Evolutionary conservation across 2,113 vertebrate species (phyloP).

Genomic region (Bos taurus): DNA sequence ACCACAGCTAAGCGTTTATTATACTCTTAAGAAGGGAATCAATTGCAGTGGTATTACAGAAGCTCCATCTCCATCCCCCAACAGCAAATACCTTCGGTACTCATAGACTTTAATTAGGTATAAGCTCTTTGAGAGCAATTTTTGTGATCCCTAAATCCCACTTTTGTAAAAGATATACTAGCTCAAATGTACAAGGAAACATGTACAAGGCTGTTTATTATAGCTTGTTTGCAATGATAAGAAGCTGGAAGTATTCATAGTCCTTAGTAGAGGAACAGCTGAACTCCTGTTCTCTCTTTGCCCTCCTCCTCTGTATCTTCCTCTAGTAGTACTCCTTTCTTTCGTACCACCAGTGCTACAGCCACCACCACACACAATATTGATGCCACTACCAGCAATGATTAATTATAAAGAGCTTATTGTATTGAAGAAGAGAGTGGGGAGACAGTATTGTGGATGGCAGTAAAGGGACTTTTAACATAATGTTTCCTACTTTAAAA

Average conservation of each 20-base stretch:
- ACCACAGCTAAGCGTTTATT: neutral
- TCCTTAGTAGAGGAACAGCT: neutral
- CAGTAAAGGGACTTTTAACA: neutral
- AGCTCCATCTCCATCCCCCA: neutral
- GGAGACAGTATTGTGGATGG: neutral
- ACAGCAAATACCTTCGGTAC: neutral
- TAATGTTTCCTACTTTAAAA: neutral
- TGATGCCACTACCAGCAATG: neutral
- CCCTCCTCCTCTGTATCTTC: neutral
- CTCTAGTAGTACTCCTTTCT: neutral
- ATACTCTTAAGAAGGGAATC: neutral
- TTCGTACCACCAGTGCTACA: too few relatives aligned
- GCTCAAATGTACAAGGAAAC: neutral
- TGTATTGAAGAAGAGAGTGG: neutral
- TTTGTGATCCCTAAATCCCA: neutral
- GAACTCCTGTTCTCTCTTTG: too few relatives aligned
- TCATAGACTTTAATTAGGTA: neutral
- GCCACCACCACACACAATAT: neutral
- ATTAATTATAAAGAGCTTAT: neutral
- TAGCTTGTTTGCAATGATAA: neutral
- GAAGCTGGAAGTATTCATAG: neutral
- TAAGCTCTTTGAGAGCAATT: neutral
- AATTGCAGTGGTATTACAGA: neutral
- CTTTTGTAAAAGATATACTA: neutral
- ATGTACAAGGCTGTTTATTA: neutral